A percentile compares a stretch with the other conserved stretches of the same genome.
These are phyloP conservation scores for Pipistrellus nathusii DNA, from an alignment of 2,797 vertebrate genomes.

Conservation along the genomic window DNA sequence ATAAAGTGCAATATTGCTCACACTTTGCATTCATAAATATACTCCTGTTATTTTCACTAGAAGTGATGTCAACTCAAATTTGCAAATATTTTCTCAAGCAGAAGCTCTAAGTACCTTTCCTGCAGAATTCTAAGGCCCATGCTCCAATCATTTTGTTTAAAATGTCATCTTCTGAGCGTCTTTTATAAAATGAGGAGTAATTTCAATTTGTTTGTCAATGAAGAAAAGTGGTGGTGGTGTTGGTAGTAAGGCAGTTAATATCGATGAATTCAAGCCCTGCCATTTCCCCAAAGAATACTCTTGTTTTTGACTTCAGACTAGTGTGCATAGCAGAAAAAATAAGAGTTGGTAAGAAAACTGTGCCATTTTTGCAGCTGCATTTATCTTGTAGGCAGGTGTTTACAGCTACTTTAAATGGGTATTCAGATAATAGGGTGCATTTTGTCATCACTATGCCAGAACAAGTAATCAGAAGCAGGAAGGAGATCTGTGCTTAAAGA, in stretches of 20 bases:
- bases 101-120: background rate
- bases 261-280: background rate
- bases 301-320: constrained; percentile 29
- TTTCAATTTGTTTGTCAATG: constrained; percentile 23
- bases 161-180: background rate
- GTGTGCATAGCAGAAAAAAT: background rate
- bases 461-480: constrained; percentile 33
- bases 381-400: constrained; percentile 50
- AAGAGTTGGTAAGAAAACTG: background rate
- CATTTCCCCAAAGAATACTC: background rate
- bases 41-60: background rate
- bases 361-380: constrained; percentile 26
- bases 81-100: constrained; percentile 28
- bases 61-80: constrained; percentile 25
- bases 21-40: background rate
- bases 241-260: background rate
- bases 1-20: background rate
- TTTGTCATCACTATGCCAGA: constrained; percentile 53
- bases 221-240: background rate
- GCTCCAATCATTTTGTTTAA: background rate
- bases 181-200: background rate
- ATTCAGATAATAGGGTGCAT: constrained; percentile 26
- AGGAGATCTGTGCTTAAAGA: constrained; percentile 53
- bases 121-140: background rate
- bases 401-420: constrained; percentile 56